phyloP scores from a whole-genome alignment of 2,797 vertebrate genomes.

The Gymnoscopelus microlampas region DNA sequence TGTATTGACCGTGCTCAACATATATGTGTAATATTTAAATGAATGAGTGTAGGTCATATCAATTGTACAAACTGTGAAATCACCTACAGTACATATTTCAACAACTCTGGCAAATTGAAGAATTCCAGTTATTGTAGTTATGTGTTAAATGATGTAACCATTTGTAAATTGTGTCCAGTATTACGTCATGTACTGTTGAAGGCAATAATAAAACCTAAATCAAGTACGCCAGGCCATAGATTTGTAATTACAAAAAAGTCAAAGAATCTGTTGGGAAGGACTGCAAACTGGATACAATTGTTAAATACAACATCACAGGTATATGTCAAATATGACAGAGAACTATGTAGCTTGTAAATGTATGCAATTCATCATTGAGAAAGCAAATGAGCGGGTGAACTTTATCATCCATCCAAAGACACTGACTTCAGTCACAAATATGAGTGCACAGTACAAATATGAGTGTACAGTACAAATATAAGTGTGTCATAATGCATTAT shows the following conservation, averaged over 20 bases:
- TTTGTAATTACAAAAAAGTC: no score
- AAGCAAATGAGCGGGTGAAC: slow-evolving; percentile 11
- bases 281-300: slow-evolving; percentile 1
- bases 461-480: not conserved
- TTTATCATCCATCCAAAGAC: not conserved
- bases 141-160: slow-evolving; percentile 1
- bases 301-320: slow-evolving; percentile 16
- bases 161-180: not conserved
- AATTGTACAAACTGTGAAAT: no score
- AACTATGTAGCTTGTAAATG: slow-evolving; percentile 6
- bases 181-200: no score
- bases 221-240: not conserved
- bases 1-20: no score
- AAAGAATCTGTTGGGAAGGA: not conserved
- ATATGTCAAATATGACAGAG: slow-evolving; percentile 31
- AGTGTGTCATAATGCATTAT: not conserved
- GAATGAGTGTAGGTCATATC: no score
- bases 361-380: slow-evolving; percentile 15
- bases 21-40: no score
- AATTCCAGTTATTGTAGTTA: no score
- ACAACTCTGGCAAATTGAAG: no score
- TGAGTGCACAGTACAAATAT: not conserved
- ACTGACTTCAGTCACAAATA: not conserved
- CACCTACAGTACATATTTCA: no score
- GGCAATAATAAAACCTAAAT: not conserved